A percentile compares a stretch with the other conserved stretches of the same genome.
Conservation (phyloP, 2,797 vertebrate genomes). For the Sebastes variabilis region DNA sequence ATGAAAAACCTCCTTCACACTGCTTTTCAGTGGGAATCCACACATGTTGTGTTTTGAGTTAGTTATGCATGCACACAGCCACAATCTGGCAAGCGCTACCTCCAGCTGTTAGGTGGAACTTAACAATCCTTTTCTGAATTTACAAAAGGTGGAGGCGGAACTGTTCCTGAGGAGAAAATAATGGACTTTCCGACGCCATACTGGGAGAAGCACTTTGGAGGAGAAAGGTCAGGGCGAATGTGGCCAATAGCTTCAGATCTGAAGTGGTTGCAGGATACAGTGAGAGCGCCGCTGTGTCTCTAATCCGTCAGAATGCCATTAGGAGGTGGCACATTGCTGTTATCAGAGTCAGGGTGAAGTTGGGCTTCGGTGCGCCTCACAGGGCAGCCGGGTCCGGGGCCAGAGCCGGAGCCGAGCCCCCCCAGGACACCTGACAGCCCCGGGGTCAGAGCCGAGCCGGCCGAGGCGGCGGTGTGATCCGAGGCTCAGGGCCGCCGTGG, state of each 20-base stretch:
- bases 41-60: background rate
- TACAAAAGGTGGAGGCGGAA: slow-evolving; percentile 6
- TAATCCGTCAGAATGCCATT: slow-evolving; percentile 45
- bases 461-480: slow-evolving; percentile 15
- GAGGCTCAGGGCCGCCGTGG: slow-evolving; percentile 34
- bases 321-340: slow-evolving; percentile 35
- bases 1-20: background rate
- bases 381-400: background rate
- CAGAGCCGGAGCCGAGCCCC: background rate
- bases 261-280: slow-evolving; percentile 1
- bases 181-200: slow-evolving; percentile 52
- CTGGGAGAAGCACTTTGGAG: slow-evolving; percentile 33
- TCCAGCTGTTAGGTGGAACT: slow-evolving; percentile 20
- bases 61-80: slow-evolving; percentile 5
- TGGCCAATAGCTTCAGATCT: slow-evolving; percentile 14
- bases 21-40: slow-evolving; percentile 1
- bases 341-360: slow-evolving; percentile 20
- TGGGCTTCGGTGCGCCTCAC: background rate
- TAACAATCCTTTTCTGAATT: slow-evolving; percentile 14
- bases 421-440: background rate
- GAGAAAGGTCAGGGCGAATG: slow-evolving; percentile 29
- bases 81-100: slow-evolving; percentile 7
- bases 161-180: slow-evolving; percentile 55
- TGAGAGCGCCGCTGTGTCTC: background rate
- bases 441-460: slow-evolving; percentile 1